Percentiles rank a stretch among this genome's conserved stretches.
These are phyloP conservation scores for Mugil cephalus DNA, from an alignment of 2,113 vertebrate genomes.

Conservation along the genomic window DNA sequence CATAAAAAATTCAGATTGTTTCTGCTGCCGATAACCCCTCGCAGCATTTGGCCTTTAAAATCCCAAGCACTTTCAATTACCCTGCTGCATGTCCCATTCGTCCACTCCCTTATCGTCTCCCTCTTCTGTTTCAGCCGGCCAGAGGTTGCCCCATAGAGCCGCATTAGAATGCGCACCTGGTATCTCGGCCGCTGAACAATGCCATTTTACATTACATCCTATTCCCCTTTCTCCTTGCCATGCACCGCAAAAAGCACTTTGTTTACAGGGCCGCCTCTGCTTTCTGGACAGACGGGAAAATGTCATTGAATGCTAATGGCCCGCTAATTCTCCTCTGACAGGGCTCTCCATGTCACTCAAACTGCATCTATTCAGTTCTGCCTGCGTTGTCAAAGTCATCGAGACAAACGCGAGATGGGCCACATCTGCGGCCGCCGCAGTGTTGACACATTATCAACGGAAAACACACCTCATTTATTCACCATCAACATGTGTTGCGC, in stretches of 20 bases:
- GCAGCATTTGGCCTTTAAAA: slow-evolving; percentile 81
- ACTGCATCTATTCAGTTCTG: slow-evolving; percentile 57
- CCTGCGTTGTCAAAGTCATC: slow-evolving; percentile 64
- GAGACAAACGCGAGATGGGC: slow-evolving; percentile 33
- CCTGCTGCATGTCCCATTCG: slow-evolving; percentile 59
- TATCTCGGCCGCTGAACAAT: slow-evolving; percentile 65
- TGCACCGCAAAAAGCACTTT: slow-evolving; percentile 61
- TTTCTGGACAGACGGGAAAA: slow-evolving; percentile 74
- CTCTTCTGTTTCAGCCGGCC: slow-evolving; percentile 69
- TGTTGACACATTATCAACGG: slow-evolving; percentile 51
- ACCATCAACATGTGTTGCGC: neutral
- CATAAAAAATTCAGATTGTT: slow-evolving; percentile 78
- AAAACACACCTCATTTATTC: slow-evolving; percentile 24
- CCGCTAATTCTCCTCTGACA: slow-evolving; percentile 68
- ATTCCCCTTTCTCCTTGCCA: slow-evolving; percentile 73
- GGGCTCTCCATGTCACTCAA: slow-evolving; percentile 68
- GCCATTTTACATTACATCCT: slow-evolving; percentile 76
- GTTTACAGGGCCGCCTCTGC: slow-evolving; percentile 74
- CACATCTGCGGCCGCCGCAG: slow-evolving; percentile 3
- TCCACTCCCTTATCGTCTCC: slow-evolving; percentile 71
- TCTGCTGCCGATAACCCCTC: slow-evolving; percentile 75
- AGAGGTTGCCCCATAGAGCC: slow-evolving; percentile 69
- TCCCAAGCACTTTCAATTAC: slow-evolving; percentile 76
- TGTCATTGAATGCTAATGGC: slow-evolving; percentile 83
- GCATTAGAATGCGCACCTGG: slow-evolving; percentile 78